These are phyloP conservation scores for Nomada ruficornis DNA, from an alignment of 2,888 invertebrate species.

Conservation along the genomic window DNA sequence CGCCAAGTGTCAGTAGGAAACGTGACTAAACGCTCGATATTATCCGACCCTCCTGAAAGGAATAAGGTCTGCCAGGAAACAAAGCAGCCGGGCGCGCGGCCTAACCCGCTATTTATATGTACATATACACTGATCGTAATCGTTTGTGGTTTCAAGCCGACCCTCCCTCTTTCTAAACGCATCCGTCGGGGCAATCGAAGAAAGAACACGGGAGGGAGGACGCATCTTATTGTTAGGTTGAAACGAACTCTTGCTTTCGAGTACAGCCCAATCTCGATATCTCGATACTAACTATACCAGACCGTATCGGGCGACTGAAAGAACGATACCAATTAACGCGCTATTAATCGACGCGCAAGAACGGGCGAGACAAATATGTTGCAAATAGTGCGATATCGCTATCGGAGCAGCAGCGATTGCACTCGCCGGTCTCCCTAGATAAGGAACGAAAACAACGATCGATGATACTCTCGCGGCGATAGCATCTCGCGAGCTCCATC, in stretches of 20 bases:
- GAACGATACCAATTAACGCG: not conserved
- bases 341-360: constrained; percentile 19
- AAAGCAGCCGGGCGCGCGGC: constrained; percentile 8
- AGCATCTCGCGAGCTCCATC: not conserved
- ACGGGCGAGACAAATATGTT: constrained; percentile 22
- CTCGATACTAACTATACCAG: not conserved
- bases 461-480: not conserved
- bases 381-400: constrained; percentile 35
- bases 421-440: constrained; percentile 33
- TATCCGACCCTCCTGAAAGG: constrained; percentile 28
- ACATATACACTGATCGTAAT: not conserved
- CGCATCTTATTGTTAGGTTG: not conserved
- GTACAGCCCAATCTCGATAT: not conserved
- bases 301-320: not conserved
- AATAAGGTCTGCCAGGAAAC: constrained; percentile 30
- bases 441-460: constrained; percentile 1
- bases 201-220: not conserved
- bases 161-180: not conserved
- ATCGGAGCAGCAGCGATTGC: constrained; percentile 27
- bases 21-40: constrained; percentile 55
- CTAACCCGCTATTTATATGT: constrained; percentile 22
- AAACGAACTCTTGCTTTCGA: not conserved
- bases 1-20: constrained; percentile 54
- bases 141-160: not conserved
- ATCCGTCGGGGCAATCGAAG: not conserved